Conservation (phyloP, 2,797 vertebrate species). For the Bradypodion pumilum region DNA sequence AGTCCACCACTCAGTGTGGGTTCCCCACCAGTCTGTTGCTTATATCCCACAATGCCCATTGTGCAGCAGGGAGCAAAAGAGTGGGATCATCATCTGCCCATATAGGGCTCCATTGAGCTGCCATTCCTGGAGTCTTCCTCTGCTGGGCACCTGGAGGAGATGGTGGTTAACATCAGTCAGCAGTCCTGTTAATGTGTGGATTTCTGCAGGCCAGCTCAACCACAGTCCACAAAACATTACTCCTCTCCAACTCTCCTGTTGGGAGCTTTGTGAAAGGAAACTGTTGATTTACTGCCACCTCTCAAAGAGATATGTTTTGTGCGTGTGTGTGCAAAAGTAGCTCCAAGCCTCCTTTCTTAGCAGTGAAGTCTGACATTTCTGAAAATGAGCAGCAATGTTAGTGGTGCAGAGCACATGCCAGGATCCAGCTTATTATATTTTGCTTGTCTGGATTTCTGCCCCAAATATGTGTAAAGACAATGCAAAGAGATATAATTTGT, state of each 20-base stretch:
- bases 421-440: background rate
- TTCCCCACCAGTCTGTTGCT: too few relatives aligned
- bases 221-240: background rate
- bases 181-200: too few relatives aligned
- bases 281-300: constrained; percentile 7
- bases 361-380: constrained; percentile 22
- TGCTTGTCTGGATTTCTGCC: background rate
- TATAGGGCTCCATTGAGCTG: too few relatives aligned
- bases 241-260: background rate
- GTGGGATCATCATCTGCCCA: too few relatives aligned
- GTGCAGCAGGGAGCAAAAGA: too few relatives aligned
- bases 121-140: too few relatives aligned
- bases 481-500: background rate
- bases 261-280: background rate
- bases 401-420: background rate
- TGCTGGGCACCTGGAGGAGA: too few relatives aligned
- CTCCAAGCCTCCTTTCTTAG: constrained; percentile 5
- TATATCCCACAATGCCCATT: too few relatives aligned
- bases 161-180: too few relatives aligned
- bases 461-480: background rate
- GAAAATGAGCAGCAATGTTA: background rate
- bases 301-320: background rate
- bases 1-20: too few relatives aligned
- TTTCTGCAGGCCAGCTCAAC: too few relatives aligned
- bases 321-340: constrained; percentile 8